Evolutionary conservation across 2,113 vertebrate species (phyloP).

Genomic region (Rallus limicola): DNA sequence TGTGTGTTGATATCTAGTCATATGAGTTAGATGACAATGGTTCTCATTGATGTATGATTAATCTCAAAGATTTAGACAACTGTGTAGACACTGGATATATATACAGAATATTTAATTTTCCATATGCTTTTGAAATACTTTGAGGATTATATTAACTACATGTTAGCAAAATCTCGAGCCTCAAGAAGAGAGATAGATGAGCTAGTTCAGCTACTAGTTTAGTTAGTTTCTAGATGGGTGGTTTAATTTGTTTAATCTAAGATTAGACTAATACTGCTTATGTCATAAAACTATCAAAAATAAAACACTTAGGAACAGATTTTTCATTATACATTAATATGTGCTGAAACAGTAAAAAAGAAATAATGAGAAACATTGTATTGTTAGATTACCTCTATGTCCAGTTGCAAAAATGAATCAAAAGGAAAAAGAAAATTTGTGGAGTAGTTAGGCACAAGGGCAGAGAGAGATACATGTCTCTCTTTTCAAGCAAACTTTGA

Average conservation of each 20-base stretch:
- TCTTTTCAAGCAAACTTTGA: not conserved
- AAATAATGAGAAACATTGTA: not conserved
- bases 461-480: not conserved
- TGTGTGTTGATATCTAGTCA: not conserved
- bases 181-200: not conserved
- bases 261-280: not conserved
- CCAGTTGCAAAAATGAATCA: not conserved
- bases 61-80: not conserved
- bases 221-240: not conserved
- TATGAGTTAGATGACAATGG: not conserved
- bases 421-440: not conserved
- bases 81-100: not conserved
- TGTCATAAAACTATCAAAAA: not conserved
- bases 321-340: not conserved
- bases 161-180: not conserved
- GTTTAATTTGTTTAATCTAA: not conserved
- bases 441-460: not conserved
- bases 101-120: not conserved
- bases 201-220: not conserved
- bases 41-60: not conserved
- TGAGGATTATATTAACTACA: not conserved
- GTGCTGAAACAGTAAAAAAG: not conserved
- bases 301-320: not conserved
- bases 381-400: not conserved
- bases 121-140: not conserved